Evolutionary conservation across 2,113 vertebrate genomes (phyloP).

Genomic region (Cacatua alba): DNA sequence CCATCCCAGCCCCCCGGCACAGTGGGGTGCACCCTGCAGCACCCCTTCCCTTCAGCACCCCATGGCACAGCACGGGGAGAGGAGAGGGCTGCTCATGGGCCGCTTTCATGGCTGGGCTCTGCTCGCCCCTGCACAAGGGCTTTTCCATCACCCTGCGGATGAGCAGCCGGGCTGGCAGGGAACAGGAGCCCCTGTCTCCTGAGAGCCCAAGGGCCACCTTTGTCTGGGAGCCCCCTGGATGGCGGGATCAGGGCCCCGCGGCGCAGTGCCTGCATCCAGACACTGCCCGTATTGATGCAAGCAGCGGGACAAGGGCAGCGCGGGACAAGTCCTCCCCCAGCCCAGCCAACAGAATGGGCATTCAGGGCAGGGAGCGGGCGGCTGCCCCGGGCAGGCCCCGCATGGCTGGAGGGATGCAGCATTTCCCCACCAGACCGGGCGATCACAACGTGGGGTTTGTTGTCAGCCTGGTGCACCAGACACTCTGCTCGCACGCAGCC

Average conservation of each 20-base stretch:
- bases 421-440: accelerated
- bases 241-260: accelerated
- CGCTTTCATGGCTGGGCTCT: accelerated
- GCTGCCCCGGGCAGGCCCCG: background rate
- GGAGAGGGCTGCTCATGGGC: background rate
- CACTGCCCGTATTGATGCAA: background rate
- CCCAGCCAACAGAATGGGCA: background rate
- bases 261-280: accelerated
- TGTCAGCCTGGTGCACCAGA: background rate
- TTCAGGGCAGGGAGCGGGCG: background rate
- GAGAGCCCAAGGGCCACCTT: background rate
- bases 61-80: accelerated
- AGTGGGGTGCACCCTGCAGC: background rate
- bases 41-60: background rate
- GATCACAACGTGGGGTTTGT: background rate
- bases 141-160: accelerated
- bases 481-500: background rate
- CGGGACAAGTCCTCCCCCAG: background rate
- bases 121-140: accelerated
- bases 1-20: accelerated
- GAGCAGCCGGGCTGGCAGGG: background rate
- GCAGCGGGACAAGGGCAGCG: accelerated
- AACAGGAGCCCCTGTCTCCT: background rate
- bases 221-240: background rate
- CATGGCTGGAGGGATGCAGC: accelerated